Percentiles rank a stretch among this genome's conserved stretches.
Evolutionary conservation across 2,113 vertebrate species (phyloP).

Genomic region (Rhinogobius similis): DNA sequence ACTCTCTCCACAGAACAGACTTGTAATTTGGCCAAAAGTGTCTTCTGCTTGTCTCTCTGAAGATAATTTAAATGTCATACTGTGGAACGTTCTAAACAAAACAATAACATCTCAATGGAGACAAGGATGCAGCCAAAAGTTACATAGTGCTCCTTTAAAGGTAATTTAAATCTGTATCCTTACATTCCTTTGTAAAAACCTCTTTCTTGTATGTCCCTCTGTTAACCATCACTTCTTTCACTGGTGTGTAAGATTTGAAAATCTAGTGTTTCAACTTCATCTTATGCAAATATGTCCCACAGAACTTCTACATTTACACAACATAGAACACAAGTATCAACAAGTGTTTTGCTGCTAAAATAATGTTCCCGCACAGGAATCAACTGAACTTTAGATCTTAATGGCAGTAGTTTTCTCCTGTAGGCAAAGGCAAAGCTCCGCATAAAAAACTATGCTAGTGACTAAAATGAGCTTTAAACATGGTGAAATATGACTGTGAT

Average conservation of each 20-base stretch:
- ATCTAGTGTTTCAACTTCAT: too few relatives aligned
- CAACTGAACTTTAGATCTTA: neutral
- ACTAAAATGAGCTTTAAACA: slow-evolving; percentile 4
- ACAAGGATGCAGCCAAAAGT: too few relatives aligned
- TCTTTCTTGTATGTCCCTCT: too few relatives aligned
- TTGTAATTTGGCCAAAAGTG: too few relatives aligned
- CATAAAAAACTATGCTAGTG: neutral
- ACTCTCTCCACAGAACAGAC: too few relatives aligned
- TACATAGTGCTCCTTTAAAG: neutral
- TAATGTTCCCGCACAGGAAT: neutral
- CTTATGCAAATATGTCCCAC: neutral
- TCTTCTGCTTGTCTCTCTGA: too few relatives aligned
- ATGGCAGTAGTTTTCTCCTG: neutral
- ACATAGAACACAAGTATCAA: neutral
- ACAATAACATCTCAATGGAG: too few relatives aligned
- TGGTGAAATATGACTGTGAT: slow-evolving; percentile 20
- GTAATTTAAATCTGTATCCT: neutral
- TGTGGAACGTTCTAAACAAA: too few relatives aligned
- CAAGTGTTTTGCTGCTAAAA: neutral
- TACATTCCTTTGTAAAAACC: too few relatives aligned
- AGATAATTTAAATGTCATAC: too few relatives aligned
- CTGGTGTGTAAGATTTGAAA: too few relatives aligned
- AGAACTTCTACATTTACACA: neutral
- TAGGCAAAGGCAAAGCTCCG: neutral
- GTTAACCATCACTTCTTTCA: too few relatives aligned